Base-by-base conservation (phyloP, 2,797 vertebrate species). In the Aulostomus chinensis region DNA sequence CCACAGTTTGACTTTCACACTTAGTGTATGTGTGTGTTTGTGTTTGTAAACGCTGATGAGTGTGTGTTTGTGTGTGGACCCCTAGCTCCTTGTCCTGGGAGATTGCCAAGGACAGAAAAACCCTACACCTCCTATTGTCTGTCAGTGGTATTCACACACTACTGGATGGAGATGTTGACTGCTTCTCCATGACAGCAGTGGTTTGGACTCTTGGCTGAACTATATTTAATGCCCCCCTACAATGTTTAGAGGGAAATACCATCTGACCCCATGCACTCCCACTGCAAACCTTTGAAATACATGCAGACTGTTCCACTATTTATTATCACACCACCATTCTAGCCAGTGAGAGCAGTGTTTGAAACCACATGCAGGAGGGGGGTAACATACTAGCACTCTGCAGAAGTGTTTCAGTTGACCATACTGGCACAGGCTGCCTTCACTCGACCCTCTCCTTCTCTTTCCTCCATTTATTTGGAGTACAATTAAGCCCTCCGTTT, bases 161-260 rank as follows among this genome's bases (percentile, higher is more conserved):
- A 48, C 43, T 42, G 47, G 49, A 72, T 30, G 41, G 29, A 71
- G 62, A 58, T 43, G 68, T 61, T 45, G 64, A 67, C 56, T 55
- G 41, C 42, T 56, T 64, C 55, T 58, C 67, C 52, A 21, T 51
- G 63, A 66, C 72, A 61, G 51, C 47, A 0, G 73, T 1, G 54
- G 65, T 76, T 33, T 49, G 45, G 20, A 26, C 36, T 73, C 38
- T 52, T 65, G 65, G 61, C 74, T 73, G 57, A 75, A 65, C 73
- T 38, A 66, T 10, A 37, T 41, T 52, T 32, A 46, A 49, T 28
- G 37, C 69, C 72, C 76, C 62, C 67, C 66, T 47, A 40, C 52
- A 45, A 48, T 56, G 80, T 69, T 82, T 79, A 30, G 35, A 69
- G 56, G 74, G 76, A 82, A 78, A 82, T 76, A 64, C 77, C 77